Evolutionary conservation across 2,113 vertebrate genomes (phyloP), one percentile per base, ranked within the genome.

Genomic region (Eublepharis macularius): DNA sequence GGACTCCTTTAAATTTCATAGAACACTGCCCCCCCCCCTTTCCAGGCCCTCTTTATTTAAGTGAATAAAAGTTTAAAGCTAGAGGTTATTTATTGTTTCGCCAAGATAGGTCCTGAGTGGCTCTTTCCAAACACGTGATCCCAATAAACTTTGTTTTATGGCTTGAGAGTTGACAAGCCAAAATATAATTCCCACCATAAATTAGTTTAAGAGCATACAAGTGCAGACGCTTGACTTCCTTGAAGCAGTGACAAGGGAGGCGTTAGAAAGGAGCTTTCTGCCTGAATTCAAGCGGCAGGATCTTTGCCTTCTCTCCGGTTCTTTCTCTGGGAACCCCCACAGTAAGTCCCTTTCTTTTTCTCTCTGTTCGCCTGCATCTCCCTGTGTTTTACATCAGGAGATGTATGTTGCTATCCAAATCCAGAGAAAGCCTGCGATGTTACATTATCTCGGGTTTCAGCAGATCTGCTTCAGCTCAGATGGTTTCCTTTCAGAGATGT

Each of bases 91-190:
- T 99, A 99, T 99, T 98, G 97, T 95, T 97, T 97, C 95, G 94
- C 91, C 94, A 96, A 96, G 97, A 98, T 95, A 94, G 94, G 96
- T 97, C 96, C 97, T 99, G 98, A 99, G 97, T 99, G 98, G 99
- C 98, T 98, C 97, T 92, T 96, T 97, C 96, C 92, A 94, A 98
- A 94, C 99, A 99, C 98, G 98, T 99, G 99, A 99, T 96, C 97
- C 98, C 98, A 99, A 99, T 99, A 99, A 99, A 99, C 97, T 99
- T 99, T 99, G 98, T 99, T 99, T 99, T 99, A 99, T 99, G 98
- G 97, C 98, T 97, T 95, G 97, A 97, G 98, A 99, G 98, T 98
- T 99, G 99, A 99, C 98, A 99, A 99, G 98, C 98, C 98, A 99
- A 99, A 99, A 99, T 99, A 99, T 99, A 99, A 99, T 99, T 99